Conservation (phyloP, 1,140 invertebrate species). For the Meteorus sp. region DNA sequence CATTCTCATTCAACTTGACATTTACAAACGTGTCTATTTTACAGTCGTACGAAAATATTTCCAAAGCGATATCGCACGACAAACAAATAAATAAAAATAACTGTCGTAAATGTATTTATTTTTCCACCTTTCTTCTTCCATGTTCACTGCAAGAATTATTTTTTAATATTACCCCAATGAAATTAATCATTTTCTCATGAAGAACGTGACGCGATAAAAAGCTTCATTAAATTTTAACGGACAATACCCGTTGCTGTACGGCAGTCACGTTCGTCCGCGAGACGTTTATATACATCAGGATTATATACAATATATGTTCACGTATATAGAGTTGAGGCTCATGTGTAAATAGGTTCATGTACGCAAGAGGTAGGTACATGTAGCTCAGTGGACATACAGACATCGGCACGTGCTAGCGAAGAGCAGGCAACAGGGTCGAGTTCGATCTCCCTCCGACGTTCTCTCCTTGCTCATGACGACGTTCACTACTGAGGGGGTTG, state of each 20-base stretch:
- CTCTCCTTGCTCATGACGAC: slow-evolving; percentile 34
- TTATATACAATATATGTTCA: slow-evolving; percentile 8
- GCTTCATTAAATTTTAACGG: not conserved
- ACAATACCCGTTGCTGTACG: not conserved
- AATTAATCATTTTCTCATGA: too few relatives aligned
- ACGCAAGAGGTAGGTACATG: slow-evolving; percentile 7
- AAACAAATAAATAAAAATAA: too few relatives aligned
- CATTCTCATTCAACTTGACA: not conserved
- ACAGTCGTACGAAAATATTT: too few relatives aligned
- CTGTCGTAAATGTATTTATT: too few relatives aligned
- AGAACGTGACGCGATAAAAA: not conserved
- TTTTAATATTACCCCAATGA: too few relatives aligned
- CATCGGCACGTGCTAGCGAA: slow-evolving; percentile 46
- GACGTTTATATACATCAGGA: slow-evolving; percentile 9
- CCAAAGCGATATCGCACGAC: too few relatives aligned
- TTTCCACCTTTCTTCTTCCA: too few relatives aligned
- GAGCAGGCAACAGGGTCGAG: slow-evolving; percentile 30
- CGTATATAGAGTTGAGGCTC: not conserved
- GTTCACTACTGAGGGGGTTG: slow-evolving; percentile 34
- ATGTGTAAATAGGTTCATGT: slow-evolving; percentile 25
- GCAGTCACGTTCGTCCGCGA: slow-evolving; percentile 5
- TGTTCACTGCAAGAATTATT: too few relatives aligned
- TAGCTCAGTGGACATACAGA: slow-evolving; percentile 30
- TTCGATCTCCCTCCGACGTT: slow-evolving; percentile 37
- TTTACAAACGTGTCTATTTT: too few relatives aligned